A percentile compares a stretch with the other conserved stretches of the same genome.
Conservation (phyloP, 2,888 invertebrate species). For the Drosophila colorata region DNA sequence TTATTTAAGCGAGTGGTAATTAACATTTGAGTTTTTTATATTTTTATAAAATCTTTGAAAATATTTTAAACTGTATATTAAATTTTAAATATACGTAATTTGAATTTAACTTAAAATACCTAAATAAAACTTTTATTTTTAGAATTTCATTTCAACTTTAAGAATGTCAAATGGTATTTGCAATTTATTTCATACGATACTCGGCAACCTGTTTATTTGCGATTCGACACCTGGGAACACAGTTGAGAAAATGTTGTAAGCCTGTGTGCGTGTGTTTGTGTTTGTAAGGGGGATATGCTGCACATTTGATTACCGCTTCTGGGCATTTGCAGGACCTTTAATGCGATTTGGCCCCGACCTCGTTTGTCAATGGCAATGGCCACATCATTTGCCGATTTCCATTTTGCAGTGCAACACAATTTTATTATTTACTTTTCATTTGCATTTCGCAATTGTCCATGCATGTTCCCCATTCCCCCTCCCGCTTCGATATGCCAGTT, state of each 20-base stretch:
- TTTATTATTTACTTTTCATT: constrained; percentile 65
- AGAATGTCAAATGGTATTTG: too few relatives aligned
- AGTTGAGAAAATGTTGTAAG: neutral
- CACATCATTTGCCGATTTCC: constrained; percentile 66
- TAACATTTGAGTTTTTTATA: too few relatives aligned
- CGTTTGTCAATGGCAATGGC: constrained; percentile 49
- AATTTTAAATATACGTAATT: too few relatives aligned
- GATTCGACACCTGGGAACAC: constrained; percentile 20
- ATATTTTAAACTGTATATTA: too few relatives aligned
- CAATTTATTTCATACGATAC: too few relatives aligned
- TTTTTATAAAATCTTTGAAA: too few relatives aligned
- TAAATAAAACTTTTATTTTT: too few relatives aligned
- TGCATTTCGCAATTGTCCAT: constrained; percentile 62
- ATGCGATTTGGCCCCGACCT: constrained; percentile 60
- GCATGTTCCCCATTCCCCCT: neutral
- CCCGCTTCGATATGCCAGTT: constrained; percentile 16
- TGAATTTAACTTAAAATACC: too few relatives aligned
- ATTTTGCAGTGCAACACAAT: constrained; percentile 41
- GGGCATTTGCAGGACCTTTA: constrained; percentile 48
- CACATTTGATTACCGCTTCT: constrained; percentile 54
- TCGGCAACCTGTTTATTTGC: neutral
- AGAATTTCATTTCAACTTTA: too few relatives aligned
- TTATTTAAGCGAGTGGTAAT: too few relatives aligned
- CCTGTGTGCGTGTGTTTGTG: neutral
- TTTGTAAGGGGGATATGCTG: constrained; percentile 6